phyloP scores from a whole-genome alignment of 2,888 invertebrate genomes.

The Drosophila stalkeri region DNA sequence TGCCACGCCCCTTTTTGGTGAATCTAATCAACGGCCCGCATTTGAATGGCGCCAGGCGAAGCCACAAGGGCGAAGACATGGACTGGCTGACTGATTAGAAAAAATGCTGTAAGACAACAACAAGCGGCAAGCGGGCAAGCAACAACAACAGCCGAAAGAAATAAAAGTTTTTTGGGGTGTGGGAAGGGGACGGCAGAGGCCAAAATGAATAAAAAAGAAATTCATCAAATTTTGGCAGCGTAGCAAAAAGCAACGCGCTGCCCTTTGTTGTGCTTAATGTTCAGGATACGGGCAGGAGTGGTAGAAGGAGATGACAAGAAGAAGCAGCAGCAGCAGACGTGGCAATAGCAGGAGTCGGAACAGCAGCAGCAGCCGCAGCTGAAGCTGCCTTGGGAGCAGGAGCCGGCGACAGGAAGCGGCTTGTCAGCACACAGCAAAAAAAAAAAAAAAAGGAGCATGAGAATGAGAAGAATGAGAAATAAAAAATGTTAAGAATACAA shows the following conservation, averaged over 20 bases:
- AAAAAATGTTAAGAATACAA: not conserved
- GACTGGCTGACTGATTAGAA: constrained; percentile 76
- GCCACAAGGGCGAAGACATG: constrained; percentile 30
- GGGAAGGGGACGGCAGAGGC: not conserved
- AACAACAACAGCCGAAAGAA: not conserved
- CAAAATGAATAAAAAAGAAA: constrained; percentile 77
- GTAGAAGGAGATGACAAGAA: not conserved
- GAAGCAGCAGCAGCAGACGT: not conserved
- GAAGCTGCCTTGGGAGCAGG: not conserved
- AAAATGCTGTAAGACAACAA: constrained; percentile 68
- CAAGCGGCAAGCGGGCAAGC: too few relatives aligned
- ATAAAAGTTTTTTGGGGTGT: not conserved
- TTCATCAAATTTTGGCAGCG: constrained; percentile 79
- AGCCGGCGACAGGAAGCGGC: constrained; percentile 62
- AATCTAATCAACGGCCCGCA: constrained; percentile 69
- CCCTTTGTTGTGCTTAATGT: constrained; percentile 44
- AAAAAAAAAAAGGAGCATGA: constrained; percentile 7
- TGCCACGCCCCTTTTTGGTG: constrained; percentile 1
- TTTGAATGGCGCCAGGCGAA: constrained; percentile 46
- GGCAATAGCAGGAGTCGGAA: not conserved
- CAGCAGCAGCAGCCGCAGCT: not conserved
- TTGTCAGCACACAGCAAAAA: constrained; percentile 63
- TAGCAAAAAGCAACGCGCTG: constrained; percentile 54
- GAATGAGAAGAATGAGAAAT: not conserved
- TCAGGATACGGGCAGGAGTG: constrained; percentile 1